Base-by-base conservation (phyloP, 2,797 vertebrate genomes). In the Chiroxiphia lanceolata region DNA sequence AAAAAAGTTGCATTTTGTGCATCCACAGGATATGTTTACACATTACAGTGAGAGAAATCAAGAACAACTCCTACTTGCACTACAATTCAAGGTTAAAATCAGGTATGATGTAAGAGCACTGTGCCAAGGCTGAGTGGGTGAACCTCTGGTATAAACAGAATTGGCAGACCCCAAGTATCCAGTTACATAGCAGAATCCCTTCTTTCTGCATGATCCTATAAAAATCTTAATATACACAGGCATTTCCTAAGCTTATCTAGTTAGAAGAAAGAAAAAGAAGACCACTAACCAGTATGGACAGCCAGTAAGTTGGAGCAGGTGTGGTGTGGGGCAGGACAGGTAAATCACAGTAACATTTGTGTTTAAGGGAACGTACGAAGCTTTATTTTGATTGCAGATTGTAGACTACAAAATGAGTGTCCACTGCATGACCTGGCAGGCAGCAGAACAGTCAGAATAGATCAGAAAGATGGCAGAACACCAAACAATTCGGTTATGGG, bases 61-160 rank as follows among this genome's bases (percentile, higher is more conserved):
- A 81, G n/a, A 81, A 77, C 21, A 63, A 42, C 27, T 33, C 26
- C 16, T 44, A 70, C 14, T 15, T 54, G 33, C 27, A 27, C 13
- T 40, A 3, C 12, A 68, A 13, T 29, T 74, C 61, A 70, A 56
- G 13, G 40, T 60, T 76, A 56, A 71, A 94, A 64, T 18, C 4
- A 3, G 42, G 4, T 3, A 5, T 36, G 27, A 23, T 34, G 2
- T 68, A 40, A 74, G 5, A 74, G 3, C 25, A n/a, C 4, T 2
- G 8, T 53, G 42, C 17, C 31, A 44, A 51, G 44, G 27, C 31
- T 23, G 34, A 53, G 29, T 5, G 10, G 23, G 56, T 7, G 3
- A 74, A 70, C 9, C 16, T 75, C 65, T 78, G 26, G n/a, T 80
- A 56, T 7, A 81, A 83, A 40, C 7, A 88, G 19, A 83, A 42